Evolutionary conservation across 2,888 invertebrate species (phyloP).

Genomic region (Amphimallon solstitiale): DNA sequence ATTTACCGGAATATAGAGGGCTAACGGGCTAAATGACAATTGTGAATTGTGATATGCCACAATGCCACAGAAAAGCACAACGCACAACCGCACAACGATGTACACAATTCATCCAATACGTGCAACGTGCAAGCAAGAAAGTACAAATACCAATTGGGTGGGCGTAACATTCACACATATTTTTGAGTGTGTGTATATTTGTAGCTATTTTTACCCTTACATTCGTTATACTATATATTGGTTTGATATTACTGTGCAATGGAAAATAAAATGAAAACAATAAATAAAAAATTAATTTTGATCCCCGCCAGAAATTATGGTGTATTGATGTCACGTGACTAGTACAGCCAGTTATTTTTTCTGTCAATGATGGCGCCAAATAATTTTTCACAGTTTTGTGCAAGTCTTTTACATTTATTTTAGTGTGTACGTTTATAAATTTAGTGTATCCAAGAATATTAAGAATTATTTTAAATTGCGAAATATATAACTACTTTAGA

Average conservation of each 20-base stretch:
- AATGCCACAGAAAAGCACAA: not conserved
- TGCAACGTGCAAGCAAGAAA: too few species aligned
- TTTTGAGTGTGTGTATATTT: not conserved
- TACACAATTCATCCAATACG: not conserved
- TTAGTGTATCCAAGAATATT: conserved; percentile 28
- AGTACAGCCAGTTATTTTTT: conserved; percentile 64
- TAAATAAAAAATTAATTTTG: conserved; percentile 33
- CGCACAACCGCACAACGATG: not conserved
- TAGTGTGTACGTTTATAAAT: conserved; percentile 43
- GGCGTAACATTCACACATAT: conserved; percentile 12
- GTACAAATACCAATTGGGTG: too few species aligned
- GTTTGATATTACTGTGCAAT: not conserved
- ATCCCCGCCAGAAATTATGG: conserved; percentile 53
- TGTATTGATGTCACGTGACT: conserved; percentile 66
- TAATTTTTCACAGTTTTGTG: conserved; percentile 63
- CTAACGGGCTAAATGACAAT: too few species aligned
- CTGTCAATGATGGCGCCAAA: conserved; percentile 69
- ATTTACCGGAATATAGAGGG: too few species aligned
- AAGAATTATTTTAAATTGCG: conserved; percentile 7
- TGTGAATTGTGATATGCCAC: too few species aligned
- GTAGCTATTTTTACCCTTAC: not conserved
- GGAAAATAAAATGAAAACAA: conserved; percentile 12
- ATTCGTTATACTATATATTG: not conserved
- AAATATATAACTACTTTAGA: conserved; percentile 37
- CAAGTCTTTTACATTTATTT: conserved; percentile 51